A percentile compares a stretch with the other conserved stretches of the same genome.
Evolutionary conservation across 2,888 invertebrate genomes (phyloP).

Genomic region (Cephus sareptanus): DNA sequence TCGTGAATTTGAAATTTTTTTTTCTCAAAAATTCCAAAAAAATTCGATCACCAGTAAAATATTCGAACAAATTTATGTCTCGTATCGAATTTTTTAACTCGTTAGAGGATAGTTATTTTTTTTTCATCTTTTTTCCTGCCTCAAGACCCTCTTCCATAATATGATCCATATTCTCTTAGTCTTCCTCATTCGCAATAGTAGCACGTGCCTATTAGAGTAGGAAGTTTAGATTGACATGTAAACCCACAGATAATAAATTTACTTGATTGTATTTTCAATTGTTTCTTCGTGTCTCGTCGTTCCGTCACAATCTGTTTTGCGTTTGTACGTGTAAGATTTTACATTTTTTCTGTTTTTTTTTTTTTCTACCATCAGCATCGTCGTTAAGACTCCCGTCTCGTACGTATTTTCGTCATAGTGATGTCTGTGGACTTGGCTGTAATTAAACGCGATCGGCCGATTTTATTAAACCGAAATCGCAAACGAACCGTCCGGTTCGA

Average conservation of each 20-base stretch:
- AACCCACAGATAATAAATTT: conserved; percentile 40
- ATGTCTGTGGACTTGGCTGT: conserved; percentile 30
- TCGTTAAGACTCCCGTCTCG: not conserved
- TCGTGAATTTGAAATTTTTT: not conserved
- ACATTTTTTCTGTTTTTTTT: too few species aligned
- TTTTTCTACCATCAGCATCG: not conserved
- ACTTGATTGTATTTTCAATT: conserved; percentile 40
- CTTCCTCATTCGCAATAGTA: not conserved
- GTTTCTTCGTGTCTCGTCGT: not conserved
- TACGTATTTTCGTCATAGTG: too few species aligned
- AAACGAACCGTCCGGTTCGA: conserved; percentile 19
- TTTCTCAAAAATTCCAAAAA: not conserved
- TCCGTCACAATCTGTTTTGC: not conserved
- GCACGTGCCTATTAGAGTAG: not conserved
- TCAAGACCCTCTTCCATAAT: not conserved
- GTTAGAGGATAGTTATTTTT: not conserved
- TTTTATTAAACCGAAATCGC: not conserved
- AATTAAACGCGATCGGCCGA: conserved; percentile 17
- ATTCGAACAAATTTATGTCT: not conserved
- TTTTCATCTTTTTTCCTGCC: not conserved
- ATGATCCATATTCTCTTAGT: not conserved
- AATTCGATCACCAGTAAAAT: not conserved
- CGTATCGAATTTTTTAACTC: not conserved
- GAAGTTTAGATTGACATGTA: conserved; percentile 43
- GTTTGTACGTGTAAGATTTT: not conserved